Evolutionary conservation across 1,140 invertebrate genomes (phyloP).

Genomic region (Bombyx mandarina): DNA sequence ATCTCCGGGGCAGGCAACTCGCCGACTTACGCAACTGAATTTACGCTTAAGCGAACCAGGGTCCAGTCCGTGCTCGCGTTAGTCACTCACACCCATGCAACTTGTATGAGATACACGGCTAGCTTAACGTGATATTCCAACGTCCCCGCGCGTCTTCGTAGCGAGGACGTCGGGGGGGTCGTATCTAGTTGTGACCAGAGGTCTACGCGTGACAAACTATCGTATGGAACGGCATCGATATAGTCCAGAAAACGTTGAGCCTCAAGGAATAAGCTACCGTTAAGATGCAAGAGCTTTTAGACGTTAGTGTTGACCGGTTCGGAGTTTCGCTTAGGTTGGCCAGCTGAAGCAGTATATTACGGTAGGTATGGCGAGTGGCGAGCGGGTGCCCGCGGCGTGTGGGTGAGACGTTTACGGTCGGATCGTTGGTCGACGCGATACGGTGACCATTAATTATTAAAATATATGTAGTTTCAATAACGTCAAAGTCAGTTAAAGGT

Average conservation of each 20-base stretch:
- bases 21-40: constrained; percentile 68
- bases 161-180: constrained; percentile 37
- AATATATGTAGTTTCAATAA: not conserved
- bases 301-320: constrained; percentile 9
- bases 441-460: constrained; percentile 25
- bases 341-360: constrained; percentile 40
- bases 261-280: constrained; percentile 12
- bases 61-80: constrained; percentile 52
- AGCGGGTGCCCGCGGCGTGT: constrained; percentile 60
- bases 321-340: constrained; percentile 18
- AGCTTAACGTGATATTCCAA: constrained; percentile 22
- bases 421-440: constrained; percentile 60
- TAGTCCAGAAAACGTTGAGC: constrained; percentile 32
- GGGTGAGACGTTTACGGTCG: constrained; percentile 69
- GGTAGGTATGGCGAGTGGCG: constrained; percentile 62
- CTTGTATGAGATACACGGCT: constrained; percentile 44
- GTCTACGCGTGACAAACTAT: constrained; percentile 62
- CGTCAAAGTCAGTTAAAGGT: not conserved
- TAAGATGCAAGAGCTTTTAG: constrained; percentile 15
- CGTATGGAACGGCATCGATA: constrained; percentile 63
- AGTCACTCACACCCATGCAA: constrained; percentile 61
- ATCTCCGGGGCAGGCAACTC: constrained; percentile 62
- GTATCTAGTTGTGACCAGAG: constrained; percentile 48
- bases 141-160: constrained; percentile 23
- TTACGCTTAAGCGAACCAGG: constrained; percentile 64